Conservation (phyloP, 1,140 invertebrate genomes). For the Eurosta solidaginis region DNA sequence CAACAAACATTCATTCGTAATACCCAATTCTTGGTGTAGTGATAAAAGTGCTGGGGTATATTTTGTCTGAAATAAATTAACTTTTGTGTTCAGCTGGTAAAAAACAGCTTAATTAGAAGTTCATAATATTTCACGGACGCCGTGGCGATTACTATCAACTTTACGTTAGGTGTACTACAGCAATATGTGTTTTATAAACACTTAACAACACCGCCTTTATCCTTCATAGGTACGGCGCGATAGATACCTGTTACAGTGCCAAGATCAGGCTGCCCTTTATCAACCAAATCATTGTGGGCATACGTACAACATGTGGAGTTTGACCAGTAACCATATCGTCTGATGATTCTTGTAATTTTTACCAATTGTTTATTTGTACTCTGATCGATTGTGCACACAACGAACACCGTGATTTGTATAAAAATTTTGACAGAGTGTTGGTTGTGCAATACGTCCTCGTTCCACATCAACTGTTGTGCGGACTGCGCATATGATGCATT, state of each 20-base stretch:
- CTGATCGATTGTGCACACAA: constrained; percentile 93
- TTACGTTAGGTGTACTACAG: constrained; percentile 97
- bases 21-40: too few species aligned
- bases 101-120: too few species aligned
- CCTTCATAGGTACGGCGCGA: constrained; percentile 82
- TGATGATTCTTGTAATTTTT: constrained; percentile 97
- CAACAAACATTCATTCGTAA: too few species aligned
- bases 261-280: constrained; percentile 90
- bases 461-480: constrained; percentile 86
- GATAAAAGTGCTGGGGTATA: too few species aligned
- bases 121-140: too few species aligned
- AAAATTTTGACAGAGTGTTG: constrained; percentile 91
- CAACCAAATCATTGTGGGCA: constrained; percentile 94
- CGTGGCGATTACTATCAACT: constrained; percentile 80
- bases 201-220: constrained; percentile 82
- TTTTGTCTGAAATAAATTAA: too few species aligned
- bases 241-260: constrained; percentile 96
- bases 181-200: constrained; percentile 94
- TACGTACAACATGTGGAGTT: constrained; percentile 94
- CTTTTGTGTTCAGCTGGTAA: too few species aligned
- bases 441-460: constrained; percentile 91
- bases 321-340: constrained; percentile 98
- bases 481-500: constrained; percentile 89
- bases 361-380: constrained; percentile 98
- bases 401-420: constrained; percentile 93